Evolutionary conservation across 1,140 invertebrate genomes (phyloP).

Genomic region (Heliconius hermathena): DNA sequence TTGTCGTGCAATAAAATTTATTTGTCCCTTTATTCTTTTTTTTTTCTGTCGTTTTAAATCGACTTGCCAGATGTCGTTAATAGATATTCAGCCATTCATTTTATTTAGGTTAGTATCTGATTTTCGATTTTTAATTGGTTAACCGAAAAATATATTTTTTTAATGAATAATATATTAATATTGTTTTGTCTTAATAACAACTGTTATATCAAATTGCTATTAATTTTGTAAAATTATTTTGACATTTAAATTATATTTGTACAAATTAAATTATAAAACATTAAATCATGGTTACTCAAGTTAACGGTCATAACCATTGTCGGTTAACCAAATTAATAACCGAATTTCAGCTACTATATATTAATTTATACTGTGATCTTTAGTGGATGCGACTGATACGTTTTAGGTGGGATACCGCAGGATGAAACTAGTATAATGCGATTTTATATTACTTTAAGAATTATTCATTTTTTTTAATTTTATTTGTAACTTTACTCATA

Average conservation of each 20-base stretch:
- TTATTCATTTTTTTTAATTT: conserved; percentile 41
- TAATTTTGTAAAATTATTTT: no score
- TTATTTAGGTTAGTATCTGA: background rate
- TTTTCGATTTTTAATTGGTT: background rate
- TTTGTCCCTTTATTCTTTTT: background rate
- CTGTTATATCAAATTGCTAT: no score
- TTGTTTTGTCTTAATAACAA: no score
- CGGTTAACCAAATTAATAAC: background rate
- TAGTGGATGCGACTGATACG: conserved; percentile 57
- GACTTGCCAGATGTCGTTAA: conserved; percentile 24
- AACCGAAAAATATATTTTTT: background rate
- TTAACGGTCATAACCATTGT: background rate
- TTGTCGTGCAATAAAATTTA: conserved; percentile 60
- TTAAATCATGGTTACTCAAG: background rate
- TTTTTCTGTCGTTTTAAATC: conserved; percentile 2
- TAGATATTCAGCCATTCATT: background rate
- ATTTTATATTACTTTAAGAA: conserved; percentile 42
- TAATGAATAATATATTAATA: background rate
- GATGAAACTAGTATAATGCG: conserved; percentile 41
- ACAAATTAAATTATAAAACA: background rate
- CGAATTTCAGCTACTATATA: conserved; percentile 35
- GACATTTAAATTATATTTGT: background rate
- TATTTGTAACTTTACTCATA: conserved; percentile 40
- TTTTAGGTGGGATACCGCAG: conserved; percentile 42
- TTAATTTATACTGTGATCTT: conserved; percentile 56